phyloP scores from a whole-genome alignment of 2,888 invertebrate species.

The Callosobruchus maculatus region DNA sequence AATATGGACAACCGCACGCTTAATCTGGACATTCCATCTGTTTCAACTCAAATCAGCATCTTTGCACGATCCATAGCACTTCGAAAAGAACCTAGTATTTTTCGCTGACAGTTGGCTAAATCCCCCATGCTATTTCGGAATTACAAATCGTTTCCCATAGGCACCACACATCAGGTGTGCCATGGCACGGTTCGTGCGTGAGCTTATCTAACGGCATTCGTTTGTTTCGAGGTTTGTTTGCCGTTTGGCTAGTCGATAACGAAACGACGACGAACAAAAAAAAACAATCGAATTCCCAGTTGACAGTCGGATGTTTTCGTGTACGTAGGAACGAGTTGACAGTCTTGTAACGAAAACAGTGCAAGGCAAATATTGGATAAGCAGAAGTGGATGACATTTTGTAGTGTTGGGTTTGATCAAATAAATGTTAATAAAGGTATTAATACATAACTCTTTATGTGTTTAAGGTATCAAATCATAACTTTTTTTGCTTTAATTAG shows the following conservation, averaged over 20 bases:
- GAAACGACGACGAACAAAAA: neutral
- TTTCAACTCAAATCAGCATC: too few species aligned
- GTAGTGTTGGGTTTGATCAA: too few species aligned
- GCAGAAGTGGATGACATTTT: too few species aligned
- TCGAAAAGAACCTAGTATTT: too few species aligned
- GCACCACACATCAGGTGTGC: neutral
- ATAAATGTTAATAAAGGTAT: too few species aligned
- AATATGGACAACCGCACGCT: too few species aligned
- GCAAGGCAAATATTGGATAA: too few species aligned
- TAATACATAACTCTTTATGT: too few species aligned
- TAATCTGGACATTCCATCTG: too few species aligned
- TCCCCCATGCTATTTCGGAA: neutral
- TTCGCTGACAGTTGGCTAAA: neutral
- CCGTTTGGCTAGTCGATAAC: neutral
- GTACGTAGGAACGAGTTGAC: neutral
- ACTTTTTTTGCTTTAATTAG: too few species aligned
- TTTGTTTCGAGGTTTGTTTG: neutral
- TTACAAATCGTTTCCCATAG: neutral
- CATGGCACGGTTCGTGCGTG: neutral
- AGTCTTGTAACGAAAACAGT: neutral
- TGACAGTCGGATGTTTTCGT: neutral
- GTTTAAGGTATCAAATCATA: too few species aligned
- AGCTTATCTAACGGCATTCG: neutral
- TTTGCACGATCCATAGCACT: too few species aligned
- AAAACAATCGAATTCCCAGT: neutral